These are phyloP conservation scores for Aegotheles bennettii DNA, from an alignment of 2,113 vertebrate species.

Conservation along the genomic window DNA sequence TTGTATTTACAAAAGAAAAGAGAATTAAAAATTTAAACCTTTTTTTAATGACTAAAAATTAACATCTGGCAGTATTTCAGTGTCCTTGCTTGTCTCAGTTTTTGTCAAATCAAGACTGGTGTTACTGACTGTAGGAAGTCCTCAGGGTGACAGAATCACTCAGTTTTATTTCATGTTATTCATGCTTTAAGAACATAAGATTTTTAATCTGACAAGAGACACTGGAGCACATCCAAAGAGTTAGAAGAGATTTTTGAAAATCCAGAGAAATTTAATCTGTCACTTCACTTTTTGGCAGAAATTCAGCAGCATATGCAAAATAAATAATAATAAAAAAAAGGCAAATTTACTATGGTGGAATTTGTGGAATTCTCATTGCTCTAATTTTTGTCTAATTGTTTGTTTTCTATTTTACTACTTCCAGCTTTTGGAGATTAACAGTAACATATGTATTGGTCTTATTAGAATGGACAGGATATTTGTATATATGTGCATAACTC, in stretches of 20 bases:
- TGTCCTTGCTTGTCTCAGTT: background rate
- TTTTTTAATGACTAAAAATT: background rate
- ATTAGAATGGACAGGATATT: background rate
- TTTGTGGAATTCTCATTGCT: background rate
- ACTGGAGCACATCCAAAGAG: background rate
- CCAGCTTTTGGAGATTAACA: background rate
- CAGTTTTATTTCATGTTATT: conserved; percentile 16
- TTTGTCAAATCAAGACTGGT: background rate
- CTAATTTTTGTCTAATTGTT: background rate
- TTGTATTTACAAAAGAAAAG: background rate
- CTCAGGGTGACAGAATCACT: conserved; percentile 5
- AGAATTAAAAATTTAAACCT: background rate
- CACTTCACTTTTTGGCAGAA: background rate
- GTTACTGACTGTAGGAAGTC: background rate
- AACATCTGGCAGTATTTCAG: background rate
- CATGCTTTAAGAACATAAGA: background rate
- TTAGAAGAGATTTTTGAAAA: conserved; percentile 18
- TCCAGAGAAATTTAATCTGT: conserved; percentile 6
- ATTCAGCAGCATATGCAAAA: background rate
- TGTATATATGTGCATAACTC: background rate
- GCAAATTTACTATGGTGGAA: background rate
- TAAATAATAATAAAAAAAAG: background rate
- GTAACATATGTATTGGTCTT: background rate
- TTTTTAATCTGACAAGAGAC: conserved; percentile 44
- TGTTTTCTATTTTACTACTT: background rate